Evolutionary conservation across 2,888 invertebrate genomes (phyloP).

Genomic region (Laspeyria flexula): DNA sequence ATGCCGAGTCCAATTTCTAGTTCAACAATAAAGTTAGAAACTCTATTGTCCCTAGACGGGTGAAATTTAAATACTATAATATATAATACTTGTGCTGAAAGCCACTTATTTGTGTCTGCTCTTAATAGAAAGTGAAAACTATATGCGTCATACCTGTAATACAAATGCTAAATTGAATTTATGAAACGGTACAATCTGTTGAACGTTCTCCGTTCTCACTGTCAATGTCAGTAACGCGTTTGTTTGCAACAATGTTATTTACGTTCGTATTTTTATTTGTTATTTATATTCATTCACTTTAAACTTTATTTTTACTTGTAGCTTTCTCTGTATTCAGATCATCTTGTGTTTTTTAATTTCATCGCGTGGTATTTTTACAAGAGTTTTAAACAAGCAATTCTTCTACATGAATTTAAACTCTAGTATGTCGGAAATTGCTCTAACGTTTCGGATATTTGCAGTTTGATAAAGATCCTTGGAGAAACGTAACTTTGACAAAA

Average conservation of each 20-base stretch:
- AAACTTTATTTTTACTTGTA: background rate
- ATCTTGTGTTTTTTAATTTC: too few relatives aligned
- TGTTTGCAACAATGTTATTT: background rate
- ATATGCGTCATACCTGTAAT: slow-evolving; percentile 14
- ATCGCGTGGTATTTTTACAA: too few relatives aligned
- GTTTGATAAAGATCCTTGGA: too few relatives aligned
- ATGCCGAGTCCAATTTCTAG: slow-evolving; percentile 4
- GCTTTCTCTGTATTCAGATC: background rate
- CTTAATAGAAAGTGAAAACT: slow-evolving; percentile 40
- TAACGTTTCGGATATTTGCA: too few relatives aligned
- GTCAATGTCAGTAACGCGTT: background rate
- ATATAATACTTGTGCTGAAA: slow-evolving; percentile 34
- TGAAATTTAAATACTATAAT: slow-evolving; percentile 43
- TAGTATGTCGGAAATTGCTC: too few relatives aligned
- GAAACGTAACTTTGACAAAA: too few relatives aligned
- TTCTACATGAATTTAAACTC: too few relatives aligned
- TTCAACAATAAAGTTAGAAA: slow-evolving; percentile 27
- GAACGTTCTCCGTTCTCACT: background rate
- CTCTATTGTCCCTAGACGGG: slow-evolving; percentile 34
- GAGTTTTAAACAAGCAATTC: too few relatives aligned
- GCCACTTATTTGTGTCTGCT: slow-evolving; percentile 27
- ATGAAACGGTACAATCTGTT: slow-evolving; percentile 1
- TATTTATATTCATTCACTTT: background rate
- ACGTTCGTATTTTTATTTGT: background rate
- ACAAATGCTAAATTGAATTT: slow-evolving; percentile 23